phyloP scores from a whole-genome alignment of 2,797 vertebrate species.

The Syngnathus acus region DNA sequence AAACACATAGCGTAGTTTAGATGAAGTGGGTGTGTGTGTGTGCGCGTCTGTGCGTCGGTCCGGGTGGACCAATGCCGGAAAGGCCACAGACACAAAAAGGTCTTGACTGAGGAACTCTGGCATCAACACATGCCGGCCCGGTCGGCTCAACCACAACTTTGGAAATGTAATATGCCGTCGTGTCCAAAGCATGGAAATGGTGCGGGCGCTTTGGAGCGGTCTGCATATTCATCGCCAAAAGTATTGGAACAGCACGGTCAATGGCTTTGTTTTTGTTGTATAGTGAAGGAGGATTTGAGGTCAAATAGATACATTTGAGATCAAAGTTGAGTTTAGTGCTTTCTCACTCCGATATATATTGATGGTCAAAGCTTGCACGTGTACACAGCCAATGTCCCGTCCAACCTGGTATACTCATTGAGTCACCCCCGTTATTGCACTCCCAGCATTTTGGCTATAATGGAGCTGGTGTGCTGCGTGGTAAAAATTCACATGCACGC shows the following conservation, averaged over 20 bases:
- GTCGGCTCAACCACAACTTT: slow-evolving; percentile 69
- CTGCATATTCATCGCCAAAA: slow-evolving; percentile 40
- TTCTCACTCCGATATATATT: slow-evolving; percentile 24
- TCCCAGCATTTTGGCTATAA: slow-evolving; percentile 34
- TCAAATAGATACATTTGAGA: too few relatives aligned
- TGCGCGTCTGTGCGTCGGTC: slow-evolving; percentile 20
- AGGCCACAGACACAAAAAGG: slow-evolving; percentile 67
- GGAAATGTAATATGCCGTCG: slow-evolving; percentile 61
- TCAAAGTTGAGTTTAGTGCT: slow-evolving; percentile 23
- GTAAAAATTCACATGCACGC: slow-evolving; percentile 40
- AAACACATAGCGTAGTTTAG: slow-evolving; percentile 34
- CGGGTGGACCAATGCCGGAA: slow-evolving; percentile 50
- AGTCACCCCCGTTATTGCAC: slow-evolving; percentile 43
- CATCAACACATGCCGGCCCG: slow-evolving; percentile 38
- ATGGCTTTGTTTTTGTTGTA: too few relatives aligned
- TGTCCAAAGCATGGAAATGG: slow-evolving; percentile 45
- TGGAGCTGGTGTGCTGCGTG: slow-evolving; percentile 52
- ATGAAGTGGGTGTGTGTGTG: background rate
- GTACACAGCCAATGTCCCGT: slow-evolving; percentile 20
- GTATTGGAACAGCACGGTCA: too few relatives aligned
- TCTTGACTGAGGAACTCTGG: slow-evolving; percentile 39
- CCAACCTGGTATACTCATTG: slow-evolving; percentile 29
- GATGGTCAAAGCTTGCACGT: slow-evolving; percentile 4
- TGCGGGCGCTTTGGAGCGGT: slow-evolving; percentile 62
- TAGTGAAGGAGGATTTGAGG: too few relatives aligned